Evolutionary conservation across 1,140 invertebrate genomes (phyloP), one percentile per base, ranked within the genome.

Genomic region (Oscheius sp.): DNA sequence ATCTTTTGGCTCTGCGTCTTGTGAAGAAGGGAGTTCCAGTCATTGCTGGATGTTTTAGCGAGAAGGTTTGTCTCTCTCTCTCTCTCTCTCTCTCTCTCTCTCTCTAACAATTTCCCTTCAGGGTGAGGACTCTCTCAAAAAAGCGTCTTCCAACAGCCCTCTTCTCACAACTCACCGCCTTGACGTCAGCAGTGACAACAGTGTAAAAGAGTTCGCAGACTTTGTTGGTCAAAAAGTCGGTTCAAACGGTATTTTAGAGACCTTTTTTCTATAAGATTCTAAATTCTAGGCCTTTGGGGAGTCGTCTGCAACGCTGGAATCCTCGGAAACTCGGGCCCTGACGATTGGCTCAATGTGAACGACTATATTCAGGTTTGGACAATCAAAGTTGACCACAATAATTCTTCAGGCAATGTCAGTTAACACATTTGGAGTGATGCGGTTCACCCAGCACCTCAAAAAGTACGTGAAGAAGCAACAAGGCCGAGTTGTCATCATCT

Each of bases 401-500:
- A 28, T n/a, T 38, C 7, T 73, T 35, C 26, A 73, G 71, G 59
- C 71, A 13, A 73, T 73, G 71, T 49, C 68, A 38, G 71, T 73
- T 4, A 73, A 73, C 49, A 69, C 71, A 0, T 73, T 73, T 26
- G 71, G 71, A 67, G 71, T 73, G 7, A 73, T 73, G 36, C 20
- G 71, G 28, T 68, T 73, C 52, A 61, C 52, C 26, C 71, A 73
- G 49, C 26, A 28, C 4, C 18, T 73, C 4, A 73, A 73, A 18
- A 58, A 58, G 23, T 73, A 49, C 38, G 71, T 73, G 20, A 73
- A 73, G 71, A 63, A 65, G 29, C 71, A 73, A 29, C 3, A 42
- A 36, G 71, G 71, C 28, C 66, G 71, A 45, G 49, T 68, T 52
- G 71, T 73, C 34, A 73, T 73, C 52, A 73, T 73, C 20, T 68